Percentiles rank a stretch among this genome's conserved stretches.
These are phyloP conservation scores for Leucozona laternaria DNA, from an alignment of 2,888 invertebrate genomes.

Conservation along the genomic window DNA sequence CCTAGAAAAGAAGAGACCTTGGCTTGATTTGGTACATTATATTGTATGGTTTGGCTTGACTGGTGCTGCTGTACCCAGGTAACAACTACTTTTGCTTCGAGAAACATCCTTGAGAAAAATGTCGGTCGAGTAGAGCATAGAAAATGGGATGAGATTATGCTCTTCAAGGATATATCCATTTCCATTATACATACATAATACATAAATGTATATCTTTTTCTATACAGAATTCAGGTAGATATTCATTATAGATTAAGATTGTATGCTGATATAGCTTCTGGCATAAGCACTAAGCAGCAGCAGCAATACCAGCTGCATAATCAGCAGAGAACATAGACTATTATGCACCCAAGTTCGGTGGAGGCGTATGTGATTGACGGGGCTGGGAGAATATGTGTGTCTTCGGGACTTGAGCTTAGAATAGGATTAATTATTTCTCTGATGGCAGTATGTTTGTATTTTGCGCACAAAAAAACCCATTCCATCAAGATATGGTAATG, in stretches of 20 bases:
- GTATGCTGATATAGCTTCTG: constrained; percentile 38
- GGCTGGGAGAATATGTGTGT: neutral
- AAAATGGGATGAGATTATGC: constrained; percentile 18
- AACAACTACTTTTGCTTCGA: constrained; percentile 57
- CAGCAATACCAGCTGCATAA: neutral
- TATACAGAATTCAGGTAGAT: constrained; percentile 34
- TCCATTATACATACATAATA: neutral
- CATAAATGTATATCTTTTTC: neutral
- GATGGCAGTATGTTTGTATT: constrained; percentile 54
- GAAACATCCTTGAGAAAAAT: constrained; percentile 67
- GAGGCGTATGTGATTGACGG: neutral
- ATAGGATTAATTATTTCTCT: constrained; percentile 60
- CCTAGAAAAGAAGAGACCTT: constrained; percentile 51
- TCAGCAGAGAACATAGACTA: neutral
- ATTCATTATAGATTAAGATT: constrained; percentile 71
- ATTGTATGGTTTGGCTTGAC: neutral
- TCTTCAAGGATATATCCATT: constrained; percentile 60
- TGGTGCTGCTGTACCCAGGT: constrained; percentile 38
- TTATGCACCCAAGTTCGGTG: neutral
- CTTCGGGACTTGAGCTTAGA: constrained; percentile 3
- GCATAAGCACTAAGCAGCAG: neutral
- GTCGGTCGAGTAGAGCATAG: constrained; percentile 47
- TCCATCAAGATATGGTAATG: constrained; percentile 29
- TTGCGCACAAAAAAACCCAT: constrained; percentile 35
- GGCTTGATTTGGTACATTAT: constrained; percentile 7